Conservation (phyloP, 1,140 invertebrate species). For the Achatina immaculata region DNA sequence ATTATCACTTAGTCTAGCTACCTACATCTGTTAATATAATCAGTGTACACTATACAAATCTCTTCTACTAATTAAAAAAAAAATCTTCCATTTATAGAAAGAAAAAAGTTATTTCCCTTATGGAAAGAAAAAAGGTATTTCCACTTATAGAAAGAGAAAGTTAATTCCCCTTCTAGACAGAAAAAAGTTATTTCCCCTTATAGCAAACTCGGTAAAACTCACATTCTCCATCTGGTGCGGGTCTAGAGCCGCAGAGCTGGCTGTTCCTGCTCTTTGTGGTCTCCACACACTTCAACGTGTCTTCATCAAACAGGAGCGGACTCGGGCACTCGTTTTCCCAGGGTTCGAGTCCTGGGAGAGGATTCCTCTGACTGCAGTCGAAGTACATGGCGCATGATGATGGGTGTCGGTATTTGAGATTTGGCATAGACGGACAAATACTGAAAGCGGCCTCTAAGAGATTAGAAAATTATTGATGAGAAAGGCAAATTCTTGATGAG, state of each 20-base stretch:
- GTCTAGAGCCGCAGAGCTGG: conserved; percentile 47
- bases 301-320: conserved; percentile 53
- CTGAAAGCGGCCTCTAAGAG: conserved; percentile 46
- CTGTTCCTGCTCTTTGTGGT: conserved; percentile 40
- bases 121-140: too few species aligned
- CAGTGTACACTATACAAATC: too few species aligned
- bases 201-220: conserved; percentile 27
- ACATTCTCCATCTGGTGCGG: conserved; percentile 52
- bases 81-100: too few species aligned
- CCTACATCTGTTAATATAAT: too few species aligned
- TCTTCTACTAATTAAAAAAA: too few species aligned
- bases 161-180: too few species aligned
- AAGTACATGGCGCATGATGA: conserved; percentile 53
- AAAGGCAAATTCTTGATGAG: too few species aligned
- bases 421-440: conserved; percentile 51
- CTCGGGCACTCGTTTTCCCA: conserved; percentile 56
- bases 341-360: conserved; percentile 38
- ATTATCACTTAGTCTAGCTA: too few species aligned
- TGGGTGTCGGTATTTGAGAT: conserved; percentile 50
- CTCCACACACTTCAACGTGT: conserved; percentile 45
- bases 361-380: conserved; percentile 47
- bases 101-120: too few species aligned
- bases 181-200: too few species aligned
- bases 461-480: conserved; percentile 2
- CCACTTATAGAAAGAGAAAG: too few species aligned